Percentiles rank a stretch among this genome's conserved stretches.
Conservation (phyloP, 1,140 invertebrate genomes). For the Saxidomus purpurata region DNA sequence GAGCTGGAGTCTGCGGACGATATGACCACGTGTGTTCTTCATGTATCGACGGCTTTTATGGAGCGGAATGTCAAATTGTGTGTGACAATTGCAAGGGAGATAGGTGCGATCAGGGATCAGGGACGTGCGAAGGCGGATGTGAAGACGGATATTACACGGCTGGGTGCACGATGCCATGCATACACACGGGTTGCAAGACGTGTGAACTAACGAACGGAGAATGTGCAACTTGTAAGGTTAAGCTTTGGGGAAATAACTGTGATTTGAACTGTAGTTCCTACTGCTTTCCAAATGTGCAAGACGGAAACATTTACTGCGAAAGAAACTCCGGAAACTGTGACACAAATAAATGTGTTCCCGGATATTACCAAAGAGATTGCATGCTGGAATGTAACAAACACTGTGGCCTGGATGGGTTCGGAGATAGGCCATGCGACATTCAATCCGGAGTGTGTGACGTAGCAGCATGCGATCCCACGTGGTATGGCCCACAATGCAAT, state of each 20-base stretch:
- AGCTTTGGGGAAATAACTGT: slow-evolving; percentile 18
- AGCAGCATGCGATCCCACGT: slow-evolving; percentile 15
- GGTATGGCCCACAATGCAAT: slow-evolving; percentile 27
- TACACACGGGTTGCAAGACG: neutral
- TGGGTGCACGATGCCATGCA: neutral
- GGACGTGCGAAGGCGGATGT: slow-evolving; percentile 15
- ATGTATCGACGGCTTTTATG: slow-evolving; percentile 25
- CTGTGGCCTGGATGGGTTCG: neutral
- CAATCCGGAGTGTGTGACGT: slow-evolving; percentile 12
- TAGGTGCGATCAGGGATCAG: slow-evolving; percentile 11
- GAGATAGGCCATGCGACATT: slow-evolving; percentile 6
- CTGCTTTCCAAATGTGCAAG: neutral
- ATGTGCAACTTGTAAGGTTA: slow-evolving; percentile 25
- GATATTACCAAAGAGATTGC: slow-evolving; percentile 13
- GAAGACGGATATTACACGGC: neutral
- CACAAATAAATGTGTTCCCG: neutral
- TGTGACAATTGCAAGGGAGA: slow-evolving; percentile 41
- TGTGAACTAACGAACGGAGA: slow-evolving; percentile 16
- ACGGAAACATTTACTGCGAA: slow-evolving; percentile 8
- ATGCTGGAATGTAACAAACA: neutral
- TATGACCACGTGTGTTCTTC: slow-evolving; percentile 1
- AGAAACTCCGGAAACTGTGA: neutral
- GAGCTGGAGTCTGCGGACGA: neutral
- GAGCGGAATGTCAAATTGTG: neutral
- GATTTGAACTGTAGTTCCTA: neutral